A percentile compares a stretch with the other conserved stretches of the same genome.
phyloP scores from a whole-genome alignment of 2,888 invertebrate genomes.

The Euphydryas editha region DNA sequence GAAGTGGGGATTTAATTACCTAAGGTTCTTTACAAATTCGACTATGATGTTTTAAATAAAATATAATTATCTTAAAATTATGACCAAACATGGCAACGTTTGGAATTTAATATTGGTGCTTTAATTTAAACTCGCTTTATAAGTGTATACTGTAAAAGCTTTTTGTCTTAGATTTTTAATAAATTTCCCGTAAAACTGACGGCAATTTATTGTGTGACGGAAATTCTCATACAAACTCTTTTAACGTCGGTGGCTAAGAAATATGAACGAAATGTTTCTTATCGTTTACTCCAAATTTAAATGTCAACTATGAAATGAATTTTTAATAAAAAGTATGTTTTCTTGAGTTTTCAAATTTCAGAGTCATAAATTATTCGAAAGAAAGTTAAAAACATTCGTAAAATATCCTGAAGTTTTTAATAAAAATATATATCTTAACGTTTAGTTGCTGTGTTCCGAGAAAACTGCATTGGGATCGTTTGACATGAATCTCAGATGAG shows the following conservation, averaged over 20 bases:
- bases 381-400: constrained; percentile 6
- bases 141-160: constrained; percentile 2
- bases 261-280: background rate
- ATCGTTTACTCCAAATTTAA: constrained; percentile 2
- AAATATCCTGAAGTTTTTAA: constrained; percentile 19
- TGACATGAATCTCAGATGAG: constrained; percentile 17
- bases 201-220: background rate
- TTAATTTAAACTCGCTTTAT: background rate
- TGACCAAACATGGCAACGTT: background rate
- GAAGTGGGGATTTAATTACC: constrained; percentile 14
- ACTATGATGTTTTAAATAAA: background rate
- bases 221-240: background rate
- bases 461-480: constrained; percentile 28
- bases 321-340: background rate
- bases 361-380: constrained; percentile 15
- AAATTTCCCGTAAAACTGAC: background rate
- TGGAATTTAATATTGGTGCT: constrained; percentile 14
- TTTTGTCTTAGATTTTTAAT: constrained; percentile 3
- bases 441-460: constrained; percentile 23
- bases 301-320: background rate
- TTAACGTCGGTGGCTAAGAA: background rate
- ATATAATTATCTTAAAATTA: constrained; percentile 3
- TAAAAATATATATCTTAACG: constrained; percentile 20
- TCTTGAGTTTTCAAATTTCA: constrained; percentile 8
- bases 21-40: background rate